Evolutionary conservation across 2,888 invertebrate genomes (phyloP).

Genomic region (Perizoma affinitatum): DNA sequence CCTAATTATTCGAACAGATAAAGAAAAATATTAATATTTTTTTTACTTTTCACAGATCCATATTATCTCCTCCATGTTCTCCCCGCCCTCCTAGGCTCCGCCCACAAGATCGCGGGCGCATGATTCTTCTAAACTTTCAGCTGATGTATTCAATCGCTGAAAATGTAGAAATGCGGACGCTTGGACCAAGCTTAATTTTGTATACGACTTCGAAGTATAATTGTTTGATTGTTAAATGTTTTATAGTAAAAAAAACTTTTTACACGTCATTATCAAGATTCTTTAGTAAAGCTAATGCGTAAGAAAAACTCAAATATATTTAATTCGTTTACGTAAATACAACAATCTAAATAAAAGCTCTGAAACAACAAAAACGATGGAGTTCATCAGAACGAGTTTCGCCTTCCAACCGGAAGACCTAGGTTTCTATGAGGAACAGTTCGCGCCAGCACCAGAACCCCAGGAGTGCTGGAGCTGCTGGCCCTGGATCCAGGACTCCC

Average conservation of each 20-base stretch:
- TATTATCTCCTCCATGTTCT: too few species aligned
- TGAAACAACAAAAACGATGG: conserved; percentile 25
- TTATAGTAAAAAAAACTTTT: too few species aligned
- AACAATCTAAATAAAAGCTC: not conserved
- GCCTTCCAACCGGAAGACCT: conserved; percentile 26
- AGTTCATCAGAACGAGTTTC: conserved; percentile 35
- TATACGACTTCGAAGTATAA: too few species aligned
- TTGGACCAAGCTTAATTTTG: too few species aligned
- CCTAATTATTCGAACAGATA: too few species aligned
- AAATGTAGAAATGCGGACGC: conserved; percentile 37
- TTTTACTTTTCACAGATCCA: conserved; percentile 21
- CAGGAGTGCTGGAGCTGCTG: conserved; percentile 45
- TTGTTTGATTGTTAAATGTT: too few species aligned
- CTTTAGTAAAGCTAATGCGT: too few species aligned
- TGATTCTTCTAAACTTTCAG: conserved; percentile 40
- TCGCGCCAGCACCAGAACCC: conserved; percentile 8
- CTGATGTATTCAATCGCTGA: conserved; percentile 40
- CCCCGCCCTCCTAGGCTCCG: conserved; percentile 58
- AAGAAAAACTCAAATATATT: not conserved
- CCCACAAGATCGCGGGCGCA: conserved; percentile 42
- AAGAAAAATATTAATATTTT: not conserved
- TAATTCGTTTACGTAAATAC: not conserved
- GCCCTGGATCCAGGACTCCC: conserved; percentile 62
- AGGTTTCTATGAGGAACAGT: conserved; percentile 24
- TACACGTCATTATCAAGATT: too few species aligned